Conservation (phyloP, 2,888 invertebrate genomes). For the Ectemnius cavifrons region DNA sequence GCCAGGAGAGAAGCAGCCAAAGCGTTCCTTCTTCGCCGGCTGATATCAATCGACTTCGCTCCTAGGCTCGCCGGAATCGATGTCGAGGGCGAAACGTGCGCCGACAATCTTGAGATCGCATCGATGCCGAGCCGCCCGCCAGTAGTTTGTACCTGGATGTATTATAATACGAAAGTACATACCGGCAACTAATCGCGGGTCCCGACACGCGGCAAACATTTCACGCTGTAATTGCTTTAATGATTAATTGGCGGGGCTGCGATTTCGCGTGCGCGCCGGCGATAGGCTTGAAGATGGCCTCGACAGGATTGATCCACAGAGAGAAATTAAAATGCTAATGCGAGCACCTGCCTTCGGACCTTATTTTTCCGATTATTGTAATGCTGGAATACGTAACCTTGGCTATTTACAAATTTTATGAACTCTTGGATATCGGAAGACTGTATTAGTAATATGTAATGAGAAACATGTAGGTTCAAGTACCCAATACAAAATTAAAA, state of each 20-base stretch:
- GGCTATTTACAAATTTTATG: too few relatives aligned
- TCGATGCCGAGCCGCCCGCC: not conserved
- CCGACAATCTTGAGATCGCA: not conserved
- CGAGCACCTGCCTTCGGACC: too few relatives aligned
- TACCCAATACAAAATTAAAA: not conserved
- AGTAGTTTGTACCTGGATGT: too few relatives aligned
- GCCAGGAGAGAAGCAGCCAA: slow-evolving; percentile 6
- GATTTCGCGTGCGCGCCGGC: slow-evolving; percentile 1
- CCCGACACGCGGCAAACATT: not conserved
- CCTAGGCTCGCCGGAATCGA: slow-evolving; percentile 20
- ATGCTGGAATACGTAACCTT: too few relatives aligned
- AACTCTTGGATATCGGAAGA: too few relatives aligned
- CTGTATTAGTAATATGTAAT: too few relatives aligned
- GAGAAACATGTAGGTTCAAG: too few relatives aligned
- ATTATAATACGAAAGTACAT: too few relatives aligned
- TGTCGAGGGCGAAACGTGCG: slow-evolving; percentile 11
- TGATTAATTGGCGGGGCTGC: not conserved
- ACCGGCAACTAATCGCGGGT: slow-evolving; percentile 1
- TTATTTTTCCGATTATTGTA: too few relatives aligned
- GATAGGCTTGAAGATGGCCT: not conserved
- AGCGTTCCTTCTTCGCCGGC: slow-evolving; percentile 13
- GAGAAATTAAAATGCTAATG: too few relatives aligned
- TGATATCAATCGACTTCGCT: slow-evolving; percentile 48
- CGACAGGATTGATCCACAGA: too few relatives aligned
- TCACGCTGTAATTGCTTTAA: slow-evolving; percentile 3